Evolutionary conservation across 2,888 invertebrate species (phyloP).

Genomic region (Tipula confusa): DNA sequence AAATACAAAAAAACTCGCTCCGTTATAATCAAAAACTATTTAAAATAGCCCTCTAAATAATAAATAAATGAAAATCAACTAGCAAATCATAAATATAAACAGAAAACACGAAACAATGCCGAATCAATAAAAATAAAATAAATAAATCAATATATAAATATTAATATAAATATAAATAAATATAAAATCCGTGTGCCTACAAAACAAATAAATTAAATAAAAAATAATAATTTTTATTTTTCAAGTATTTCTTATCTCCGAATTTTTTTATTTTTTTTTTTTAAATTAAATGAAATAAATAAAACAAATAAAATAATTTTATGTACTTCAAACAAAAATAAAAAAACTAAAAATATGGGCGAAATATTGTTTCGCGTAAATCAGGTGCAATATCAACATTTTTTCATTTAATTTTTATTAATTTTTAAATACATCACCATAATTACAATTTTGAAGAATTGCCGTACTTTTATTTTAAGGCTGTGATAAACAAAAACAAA

Average conservation of each 20-base stretch:
- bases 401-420: neutral
- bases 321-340: neutral
- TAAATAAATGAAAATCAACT: neutral
- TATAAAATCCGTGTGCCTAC: conserved; percentile 28
- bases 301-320: conserved; percentile 26
- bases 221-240: conserved; percentile 1
- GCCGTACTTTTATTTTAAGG: conserved; percentile 8
- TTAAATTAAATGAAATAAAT: neutral
- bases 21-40: conserved; percentile 28
- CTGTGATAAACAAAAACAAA: conserved; percentile 12
- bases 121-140: conserved; percentile 17
- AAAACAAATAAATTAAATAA: neutral
- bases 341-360: too few species aligned
- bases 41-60: conserved; percentile 21
- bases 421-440: neutral
- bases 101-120: neutral
- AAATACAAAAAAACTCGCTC: conserved; percentile 28
- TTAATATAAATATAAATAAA: conserved; percentile 13
- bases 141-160: conserved; percentile 20
- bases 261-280: too few species aligned
- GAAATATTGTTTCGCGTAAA: neutral
- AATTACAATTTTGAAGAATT: neutral
- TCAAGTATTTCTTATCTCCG: conserved; percentile 4
- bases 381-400: neutral
- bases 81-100: neutral